Percentiles rank a stretch among this genome's conserved stretches.
phyloP scores from a whole-genome alignment of 1,140 invertebrate genomes.

The Amphibalanus amphitrite region DNA sequence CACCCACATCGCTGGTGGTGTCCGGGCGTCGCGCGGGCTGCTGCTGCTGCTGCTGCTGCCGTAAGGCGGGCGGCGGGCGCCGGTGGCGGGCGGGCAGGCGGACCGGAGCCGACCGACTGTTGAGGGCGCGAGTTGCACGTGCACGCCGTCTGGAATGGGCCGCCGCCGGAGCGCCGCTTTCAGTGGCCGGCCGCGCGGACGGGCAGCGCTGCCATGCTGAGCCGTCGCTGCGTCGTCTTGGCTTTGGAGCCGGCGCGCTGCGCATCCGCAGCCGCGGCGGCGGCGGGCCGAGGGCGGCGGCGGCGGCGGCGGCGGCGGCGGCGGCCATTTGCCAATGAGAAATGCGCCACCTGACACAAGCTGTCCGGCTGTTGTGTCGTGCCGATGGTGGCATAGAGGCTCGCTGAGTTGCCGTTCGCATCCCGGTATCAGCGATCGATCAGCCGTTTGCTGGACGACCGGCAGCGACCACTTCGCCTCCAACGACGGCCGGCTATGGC shows the following conservation, averaged over 20 bases:
- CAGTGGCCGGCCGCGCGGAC: background rate
- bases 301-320: no score
- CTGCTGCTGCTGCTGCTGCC: no score
- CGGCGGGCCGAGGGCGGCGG: no score
- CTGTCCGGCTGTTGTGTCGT: background rate
- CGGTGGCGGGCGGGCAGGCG: no score
- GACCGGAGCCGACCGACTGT: no score
- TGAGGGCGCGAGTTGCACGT: background rate
- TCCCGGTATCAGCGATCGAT: background rate
- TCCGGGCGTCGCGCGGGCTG: no score
- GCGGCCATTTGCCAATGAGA: background rate
- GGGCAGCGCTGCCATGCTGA: background rate
- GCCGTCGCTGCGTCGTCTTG: background rate
- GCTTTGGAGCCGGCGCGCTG: background rate
- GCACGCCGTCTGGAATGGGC: background rate
- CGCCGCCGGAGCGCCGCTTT: background rate
- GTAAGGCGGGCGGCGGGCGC: no score
- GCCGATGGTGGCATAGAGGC: background rate
- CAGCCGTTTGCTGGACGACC: background rate
- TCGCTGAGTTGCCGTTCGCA: background rate
- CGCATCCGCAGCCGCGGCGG: background rate
- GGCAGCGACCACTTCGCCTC: no score
- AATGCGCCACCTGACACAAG: background rate
- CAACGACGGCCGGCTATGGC: background rate
- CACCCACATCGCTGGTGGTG: background rate